A percentile compares a stretch with the other conserved stretches of the same genome.
These are phyloP conservation scores for Manacus vitellinus DNA, from an alignment of 2,113 vertebrate genomes.

Conservation along the genomic window DNA sequence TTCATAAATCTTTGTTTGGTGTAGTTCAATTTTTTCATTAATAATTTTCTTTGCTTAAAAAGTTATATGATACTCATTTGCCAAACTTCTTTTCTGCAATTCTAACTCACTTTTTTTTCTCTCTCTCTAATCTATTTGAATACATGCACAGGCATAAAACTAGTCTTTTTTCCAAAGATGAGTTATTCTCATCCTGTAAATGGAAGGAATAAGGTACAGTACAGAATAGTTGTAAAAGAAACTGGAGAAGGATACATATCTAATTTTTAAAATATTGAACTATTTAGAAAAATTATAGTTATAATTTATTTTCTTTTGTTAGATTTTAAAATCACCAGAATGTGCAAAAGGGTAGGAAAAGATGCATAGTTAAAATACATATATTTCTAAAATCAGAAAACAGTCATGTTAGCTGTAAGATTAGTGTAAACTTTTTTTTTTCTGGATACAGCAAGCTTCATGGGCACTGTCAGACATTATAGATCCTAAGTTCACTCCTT, in stretches of 20 bases:
- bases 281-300: neutral
- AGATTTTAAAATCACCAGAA: neutral
- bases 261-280: neutral
- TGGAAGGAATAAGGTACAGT: neutral
- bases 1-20: slow-evolving; percentile 36
- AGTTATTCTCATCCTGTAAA: neutral
- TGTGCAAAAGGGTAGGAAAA: neutral
- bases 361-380: neutral
- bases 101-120: neutral
- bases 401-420: neutral
- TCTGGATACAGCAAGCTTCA: neutral
- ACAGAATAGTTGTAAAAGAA: neutral
- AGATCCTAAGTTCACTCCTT: slow-evolving; percentile 11
- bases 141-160: neutral
- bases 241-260: neutral
- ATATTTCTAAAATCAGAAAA: neutral
- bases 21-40: neutral
- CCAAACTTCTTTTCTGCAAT: neutral
- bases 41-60: neutral
- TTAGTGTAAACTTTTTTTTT: neutral
- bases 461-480: neutral
- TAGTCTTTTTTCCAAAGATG: neutral
- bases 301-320: neutral
- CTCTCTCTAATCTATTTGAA: neutral
- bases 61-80: neutral